Base-by-base conservation (phyloP, 2,113 vertebrate species). In the Microtus ochrogaster region DNA sequence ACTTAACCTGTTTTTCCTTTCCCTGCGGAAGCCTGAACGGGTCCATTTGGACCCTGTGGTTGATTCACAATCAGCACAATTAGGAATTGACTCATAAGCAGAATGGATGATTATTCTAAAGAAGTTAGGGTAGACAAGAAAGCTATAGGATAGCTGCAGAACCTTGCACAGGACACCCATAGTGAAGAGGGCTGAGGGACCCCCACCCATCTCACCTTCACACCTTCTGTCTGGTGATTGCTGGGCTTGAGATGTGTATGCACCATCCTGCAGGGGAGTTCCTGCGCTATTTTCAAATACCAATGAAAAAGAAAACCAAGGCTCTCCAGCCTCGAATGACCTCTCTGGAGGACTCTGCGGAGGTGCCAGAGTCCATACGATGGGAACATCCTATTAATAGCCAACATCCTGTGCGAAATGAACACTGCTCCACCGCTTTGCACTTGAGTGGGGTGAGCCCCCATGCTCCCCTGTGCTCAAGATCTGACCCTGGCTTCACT, bases 351-450 rank as follows among this genome's bases (percentile, higher is more conserved):
- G 93, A 96, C 72, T 98, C 95, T 94, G 90, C 70, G 74, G 95
- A 96, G 97, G 94, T 97, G 86, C 68, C n/a, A 63, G 76, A 97
- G 65, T 94, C 72, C 84, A 97, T 94, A 87, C 78, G 44, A 77
- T 95, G 84, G 89, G 95, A 97, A 96, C 94, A 63, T 63, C 12
- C 68, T 97, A 78, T 97, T 95, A 97, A 96, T 97, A 97, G 97
- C 58, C 89, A 96, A n/a, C 95, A 94, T 98, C 97, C 81, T 76
- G 96, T 33, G 9, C 83, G 61, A 98, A 98, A 97, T 97, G 96
- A 86, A 96, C 98, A 98, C 98, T 98, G 96, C 96, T 97, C 97
- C 97, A 98, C 98, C 97, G 95, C 96, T 97, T 98, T 98, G 61
- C 94, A 78, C 93, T 97, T 95, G 30, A 94, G 93, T 98, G 91